Evolutionary conservation across 1,140 invertebrate species (phyloP).

Genomic region (Macrosteles quadrilineatus): DNA sequence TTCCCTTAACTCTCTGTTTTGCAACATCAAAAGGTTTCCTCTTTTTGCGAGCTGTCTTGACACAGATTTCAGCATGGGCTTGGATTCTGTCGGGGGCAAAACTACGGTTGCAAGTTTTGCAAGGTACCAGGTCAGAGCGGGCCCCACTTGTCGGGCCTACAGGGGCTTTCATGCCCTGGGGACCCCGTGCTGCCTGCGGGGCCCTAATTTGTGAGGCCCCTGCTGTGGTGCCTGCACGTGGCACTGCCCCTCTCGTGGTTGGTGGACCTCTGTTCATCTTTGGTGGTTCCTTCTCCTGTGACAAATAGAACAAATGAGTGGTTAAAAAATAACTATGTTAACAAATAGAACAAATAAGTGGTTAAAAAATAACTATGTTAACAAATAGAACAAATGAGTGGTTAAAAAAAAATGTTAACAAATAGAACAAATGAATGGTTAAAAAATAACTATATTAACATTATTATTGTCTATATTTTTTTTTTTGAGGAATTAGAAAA

Average conservation of each 20-base stretch:
- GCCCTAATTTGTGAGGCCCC: slow-evolving; percentile 1
- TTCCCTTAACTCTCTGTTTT: slow-evolving; percentile 82
- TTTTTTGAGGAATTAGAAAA: too few relatives aligned
- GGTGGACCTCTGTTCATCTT: slow-evolving; percentile 2
- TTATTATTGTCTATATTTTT: too few relatives aligned
- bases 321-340: too few relatives aligned
- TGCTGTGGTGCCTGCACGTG: neutral
- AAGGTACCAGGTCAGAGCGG: slow-evolving; percentile 30
- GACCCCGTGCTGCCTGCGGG: neutral
- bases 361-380: too few relatives aligned
- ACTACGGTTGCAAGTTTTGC: slow-evolving; percentile 66
- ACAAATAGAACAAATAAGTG: too few relatives aligned
- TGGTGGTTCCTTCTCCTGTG: slow-evolving; percentile 1
- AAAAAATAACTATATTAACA: too few relatives aligned
- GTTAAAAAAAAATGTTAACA: too few relatives aligned
- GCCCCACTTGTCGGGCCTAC: neutral
- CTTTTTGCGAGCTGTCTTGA: slow-evolving; percentile 71
- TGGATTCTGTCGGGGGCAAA: slow-evolving; percentile 78
- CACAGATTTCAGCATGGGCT: slow-evolving; percentile 82
- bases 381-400: too few relatives aligned
- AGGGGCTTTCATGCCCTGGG: slow-evolving; percentile 24
- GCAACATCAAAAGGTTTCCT: slow-evolving; percentile 85
- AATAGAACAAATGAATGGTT: too few relatives aligned
- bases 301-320: neutral
- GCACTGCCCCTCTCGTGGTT: neutral